Conservation (phyloP, 1,140 invertebrate genomes). For the Lordiphosa stackelbergi region DNA sequence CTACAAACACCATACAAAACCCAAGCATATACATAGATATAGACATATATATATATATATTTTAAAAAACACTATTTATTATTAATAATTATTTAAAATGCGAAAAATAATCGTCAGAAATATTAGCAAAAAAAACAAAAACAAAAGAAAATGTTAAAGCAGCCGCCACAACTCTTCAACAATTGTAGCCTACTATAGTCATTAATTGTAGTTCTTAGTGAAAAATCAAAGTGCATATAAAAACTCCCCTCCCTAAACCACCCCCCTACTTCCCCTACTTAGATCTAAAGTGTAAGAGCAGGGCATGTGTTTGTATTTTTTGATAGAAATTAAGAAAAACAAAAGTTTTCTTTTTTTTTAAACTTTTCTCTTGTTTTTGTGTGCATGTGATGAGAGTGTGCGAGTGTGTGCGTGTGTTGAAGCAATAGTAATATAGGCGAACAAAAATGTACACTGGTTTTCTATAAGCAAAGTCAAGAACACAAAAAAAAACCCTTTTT, state of each 20-base stretch:
- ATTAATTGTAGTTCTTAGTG: conserved; percentile 73
- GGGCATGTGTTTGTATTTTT: conserved; percentile 8
- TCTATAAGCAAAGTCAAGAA: conserved; percentile 45
- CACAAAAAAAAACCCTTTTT: conserved; percentile 18
- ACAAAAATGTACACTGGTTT: conserved; percentile 45
- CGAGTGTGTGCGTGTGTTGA: conserved; percentile 6
- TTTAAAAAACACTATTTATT: conserved; percentile 62
- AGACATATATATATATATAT: conserved; percentile 36
- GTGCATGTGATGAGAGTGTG: background rate
- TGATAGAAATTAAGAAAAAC: conserved; percentile 5
- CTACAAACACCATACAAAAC: conserved; percentile 31
- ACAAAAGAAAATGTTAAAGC: conserved; percentile 33
- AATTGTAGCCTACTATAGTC: conserved; percentile 69
- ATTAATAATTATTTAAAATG: conserved; percentile 65
- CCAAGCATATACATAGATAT: conserved; percentile 30
- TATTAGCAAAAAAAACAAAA: conserved; percentile 51
- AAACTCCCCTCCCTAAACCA: conserved; percentile 11
- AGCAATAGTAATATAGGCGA: conserved; percentile 15
- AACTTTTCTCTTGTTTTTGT: background rate
- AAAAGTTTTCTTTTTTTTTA: conserved; percentile 2
- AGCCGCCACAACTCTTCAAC: conserved; percentile 35
- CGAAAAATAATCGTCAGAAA: conserved; percentile 50
- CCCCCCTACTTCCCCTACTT: background rate
- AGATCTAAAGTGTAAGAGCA: conserved; percentile 17
- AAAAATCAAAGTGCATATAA: conserved; percentile 74